phyloP scores from a whole-genome alignment of 2,113 vertebrate genomes.

The Morone saxatilis region DNA sequence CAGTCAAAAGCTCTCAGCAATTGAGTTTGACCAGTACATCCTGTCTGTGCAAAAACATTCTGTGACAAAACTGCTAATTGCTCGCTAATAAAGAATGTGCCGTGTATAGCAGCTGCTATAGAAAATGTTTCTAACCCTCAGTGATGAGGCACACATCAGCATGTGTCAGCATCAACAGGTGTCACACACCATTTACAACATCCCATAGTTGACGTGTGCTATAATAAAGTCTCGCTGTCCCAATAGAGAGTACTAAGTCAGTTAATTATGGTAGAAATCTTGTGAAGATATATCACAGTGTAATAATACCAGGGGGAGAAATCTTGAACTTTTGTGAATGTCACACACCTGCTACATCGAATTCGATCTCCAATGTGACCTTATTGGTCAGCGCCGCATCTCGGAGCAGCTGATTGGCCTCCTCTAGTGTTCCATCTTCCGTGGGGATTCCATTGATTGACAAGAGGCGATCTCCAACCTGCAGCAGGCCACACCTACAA shows the following conservation, averaged over 20 bases:
- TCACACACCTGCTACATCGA: constrained; percentile 93
- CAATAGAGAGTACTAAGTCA: not conserved
- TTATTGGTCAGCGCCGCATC: constrained; percentile 94
- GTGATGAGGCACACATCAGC: too few species aligned
- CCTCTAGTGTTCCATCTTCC: constrained; percentile 95
- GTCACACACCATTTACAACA: not conserved
- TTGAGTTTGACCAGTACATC: not conserved
- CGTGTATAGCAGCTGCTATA: not conserved
- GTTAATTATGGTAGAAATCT: not conserved
- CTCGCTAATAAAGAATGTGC: not conserved
- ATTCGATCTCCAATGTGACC: constrained; percentile 93
- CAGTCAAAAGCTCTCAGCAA: not conserved
- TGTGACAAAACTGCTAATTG: not conserved
- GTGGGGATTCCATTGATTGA: constrained; percentile 95
- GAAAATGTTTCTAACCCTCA: too few species aligned
- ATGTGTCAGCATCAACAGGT: not conserved
- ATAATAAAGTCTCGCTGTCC: not conserved
- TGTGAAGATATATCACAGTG: not conserved
- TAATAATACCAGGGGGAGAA: not conserved
- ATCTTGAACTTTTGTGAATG: not conserved
- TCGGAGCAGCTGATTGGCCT: constrained; percentile 95
- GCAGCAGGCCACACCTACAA: constrained; percentile 94
- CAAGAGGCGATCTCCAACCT: constrained; percentile 95
- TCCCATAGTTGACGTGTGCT: too few species aligned
- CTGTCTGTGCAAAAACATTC: not conserved